Percentiles rank a stretch among this genome's conserved stretches.
These are phyloP conservation scores for Lycia hirtaria DNA, from an alignment of 2,888 invertebrate genomes.

Conservation along the genomic window DNA sequence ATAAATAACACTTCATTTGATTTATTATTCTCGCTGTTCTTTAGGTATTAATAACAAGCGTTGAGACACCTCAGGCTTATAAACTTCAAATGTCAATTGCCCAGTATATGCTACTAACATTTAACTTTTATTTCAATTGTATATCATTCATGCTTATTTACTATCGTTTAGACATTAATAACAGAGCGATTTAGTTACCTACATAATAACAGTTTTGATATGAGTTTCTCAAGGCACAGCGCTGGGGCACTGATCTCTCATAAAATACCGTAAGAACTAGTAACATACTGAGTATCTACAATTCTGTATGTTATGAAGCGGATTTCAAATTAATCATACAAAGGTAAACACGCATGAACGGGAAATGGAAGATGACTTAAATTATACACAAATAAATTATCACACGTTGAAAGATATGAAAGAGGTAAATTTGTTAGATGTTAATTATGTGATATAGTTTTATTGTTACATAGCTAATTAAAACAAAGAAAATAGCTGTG, in stretches of 20 bases:
- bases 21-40: neutral
- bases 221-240: conserved; percentile 13
- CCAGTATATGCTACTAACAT: conserved; percentile 2
- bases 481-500: neutral
- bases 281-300: neutral
- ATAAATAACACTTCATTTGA: neutral
- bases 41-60: neutral
- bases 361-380: no score
- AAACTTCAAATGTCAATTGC: conserved; percentile 11
- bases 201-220: neutral
- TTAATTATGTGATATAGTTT: neutral
- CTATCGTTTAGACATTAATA: neutral
- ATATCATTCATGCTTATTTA: neutral
- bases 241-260: conserved; percentile 35
- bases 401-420: neutral
- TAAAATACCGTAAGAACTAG: conserved; percentile 51
- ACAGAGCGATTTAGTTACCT: neutral
- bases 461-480: neutral
- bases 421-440: neutral
- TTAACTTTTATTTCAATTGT: neutral
- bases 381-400: conserved; percentile 4
- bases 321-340: conserved; percentile 1
- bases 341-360: conserved; percentile 16
- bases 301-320: conserved; percentile 7
- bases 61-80: neutral